These are phyloP conservation scores for Patiria pectinifera DNA, from an alignment of 53 echinoderm and acorn worm species.

Conservation along the genomic window DNA sequence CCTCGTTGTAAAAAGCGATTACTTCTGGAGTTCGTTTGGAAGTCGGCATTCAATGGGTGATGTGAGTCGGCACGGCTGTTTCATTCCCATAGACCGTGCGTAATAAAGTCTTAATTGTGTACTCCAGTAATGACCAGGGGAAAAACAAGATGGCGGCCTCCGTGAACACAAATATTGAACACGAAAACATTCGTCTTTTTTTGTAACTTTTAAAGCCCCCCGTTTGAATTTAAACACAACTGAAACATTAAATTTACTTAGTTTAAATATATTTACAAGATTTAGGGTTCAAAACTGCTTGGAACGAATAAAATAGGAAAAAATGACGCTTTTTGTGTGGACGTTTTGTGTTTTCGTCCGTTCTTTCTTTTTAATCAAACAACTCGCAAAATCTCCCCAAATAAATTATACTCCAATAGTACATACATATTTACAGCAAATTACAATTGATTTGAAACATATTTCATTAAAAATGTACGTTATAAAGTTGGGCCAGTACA, in stretches of 20 bases:
- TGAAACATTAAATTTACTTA: not conserved
- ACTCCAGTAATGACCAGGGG: constrained; percentile 3
- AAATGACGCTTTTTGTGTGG: not conserved
- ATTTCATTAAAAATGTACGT: no score
- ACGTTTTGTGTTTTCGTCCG: not conserved
- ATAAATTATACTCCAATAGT: not conserved
- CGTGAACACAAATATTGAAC: not conserved
- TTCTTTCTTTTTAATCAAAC: not conserved
- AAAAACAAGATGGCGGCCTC: constrained; percentile 30
- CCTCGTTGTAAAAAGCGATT: no score
- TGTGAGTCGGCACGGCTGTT: constrained; percentile 49
- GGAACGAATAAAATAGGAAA: not conserved
- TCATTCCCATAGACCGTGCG: constrained; percentile 14
- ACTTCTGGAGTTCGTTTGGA: no score
- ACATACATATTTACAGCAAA: no score
- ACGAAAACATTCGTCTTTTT: not conserved
- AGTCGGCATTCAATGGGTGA: no score
- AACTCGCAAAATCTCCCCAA: not conserved
- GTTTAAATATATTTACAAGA: not conserved
- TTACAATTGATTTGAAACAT: not conserved
- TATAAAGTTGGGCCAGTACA: no score
- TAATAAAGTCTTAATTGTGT: constrained; percentile 7
- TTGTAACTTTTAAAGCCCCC: not conserved
- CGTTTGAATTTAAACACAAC: not conserved
- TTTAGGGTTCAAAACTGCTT: not conserved